Percentiles rank a stretch among this genome's conserved stretches.
Evolutionary conservation across 2,888 invertebrate genomes (phyloP).

Genomic region (Agrenia bidenticulata): DNA sequence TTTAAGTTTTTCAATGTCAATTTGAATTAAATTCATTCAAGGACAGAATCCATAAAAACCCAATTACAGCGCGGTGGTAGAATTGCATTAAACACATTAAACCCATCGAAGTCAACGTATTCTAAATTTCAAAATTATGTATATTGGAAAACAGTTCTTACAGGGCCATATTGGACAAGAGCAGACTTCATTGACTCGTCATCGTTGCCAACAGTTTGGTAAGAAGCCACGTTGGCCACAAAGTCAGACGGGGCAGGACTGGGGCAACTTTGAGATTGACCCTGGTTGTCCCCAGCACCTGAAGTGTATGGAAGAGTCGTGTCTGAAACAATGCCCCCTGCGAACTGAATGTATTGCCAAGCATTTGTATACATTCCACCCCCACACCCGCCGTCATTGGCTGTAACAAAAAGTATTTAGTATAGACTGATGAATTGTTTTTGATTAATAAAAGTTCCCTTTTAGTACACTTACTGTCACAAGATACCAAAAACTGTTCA

Average conservation of each 20-base stretch:
- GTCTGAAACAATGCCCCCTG: slow-evolving; percentile 87
- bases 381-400: slow-evolving; percentile 68
- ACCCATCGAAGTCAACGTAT: neutral
- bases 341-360: slow-evolving; percentile 78
- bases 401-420: neutral
- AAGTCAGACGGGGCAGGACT: too few relatives aligned
- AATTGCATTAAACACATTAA: too few relatives aligned
- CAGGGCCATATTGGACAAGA: neutral
- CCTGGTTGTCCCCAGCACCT: neutral
- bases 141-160: neutral
- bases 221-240: neutral
- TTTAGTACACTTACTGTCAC: neutral
- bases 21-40: too few relatives aligned
- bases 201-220: neutral
- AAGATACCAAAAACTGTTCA: neutral
- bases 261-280: neutral
- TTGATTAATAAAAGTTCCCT: neutral
- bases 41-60: too few relatives aligned
- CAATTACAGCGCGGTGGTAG: too few relatives aligned
- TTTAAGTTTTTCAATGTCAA: too few relatives aligned
- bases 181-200: neutral
- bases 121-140: too few relatives aligned
- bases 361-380: slow-evolving; percentile 82
- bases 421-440: neutral
- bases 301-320: slow-evolving; percentile 75